Evolutionary conservation across 2,888 invertebrate species (phyloP).

Genomic region (Desoria tigrina): DNA sequence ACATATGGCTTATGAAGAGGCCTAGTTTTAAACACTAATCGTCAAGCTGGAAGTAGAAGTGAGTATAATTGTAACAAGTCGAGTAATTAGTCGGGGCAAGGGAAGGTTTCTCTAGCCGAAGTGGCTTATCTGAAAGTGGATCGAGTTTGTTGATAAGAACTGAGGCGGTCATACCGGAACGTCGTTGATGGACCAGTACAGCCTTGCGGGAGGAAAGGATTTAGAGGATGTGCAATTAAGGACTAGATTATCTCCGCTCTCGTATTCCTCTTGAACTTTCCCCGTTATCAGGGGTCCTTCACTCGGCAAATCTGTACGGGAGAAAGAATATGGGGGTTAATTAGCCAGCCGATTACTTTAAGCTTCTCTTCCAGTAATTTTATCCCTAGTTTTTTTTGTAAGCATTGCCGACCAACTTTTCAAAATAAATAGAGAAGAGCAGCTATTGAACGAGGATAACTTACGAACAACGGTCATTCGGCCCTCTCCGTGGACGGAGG

Average conservation of each 20-base stretch:
- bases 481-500: conserved; percentile 72
- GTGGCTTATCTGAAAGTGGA: too few relatives aligned
- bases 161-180: conserved; percentile 38
- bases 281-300: conserved; percentile 52
- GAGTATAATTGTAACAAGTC: too few relatives aligned
- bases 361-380: too few relatives aligned
- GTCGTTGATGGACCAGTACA: conserved; percentile 52
- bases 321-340: neutral
- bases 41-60: too few relatives aligned
- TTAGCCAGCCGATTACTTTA: neutral
- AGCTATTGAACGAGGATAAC: too few relatives aligned
- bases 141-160: conserved; percentile 2
- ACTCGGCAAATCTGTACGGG: conserved; percentile 48
- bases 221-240: conserved; percentile 49
- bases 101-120: neutral
- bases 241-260: conserved; percentile 48
- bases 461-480: conserved; percentile 79
- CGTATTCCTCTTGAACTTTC: conserved; percentile 50
- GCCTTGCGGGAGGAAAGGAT: conserved; percentile 51
- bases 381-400: too few relatives aligned
- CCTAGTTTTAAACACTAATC: too few relatives aligned
- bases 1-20: too few relatives aligned
- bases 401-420: too few relatives aligned
- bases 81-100: neutral
- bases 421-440: too few relatives aligned